Evolutionary conservation across 1,140 invertebrate species (phyloP).

Genomic region (Centruroides sculpturatus): DNA sequence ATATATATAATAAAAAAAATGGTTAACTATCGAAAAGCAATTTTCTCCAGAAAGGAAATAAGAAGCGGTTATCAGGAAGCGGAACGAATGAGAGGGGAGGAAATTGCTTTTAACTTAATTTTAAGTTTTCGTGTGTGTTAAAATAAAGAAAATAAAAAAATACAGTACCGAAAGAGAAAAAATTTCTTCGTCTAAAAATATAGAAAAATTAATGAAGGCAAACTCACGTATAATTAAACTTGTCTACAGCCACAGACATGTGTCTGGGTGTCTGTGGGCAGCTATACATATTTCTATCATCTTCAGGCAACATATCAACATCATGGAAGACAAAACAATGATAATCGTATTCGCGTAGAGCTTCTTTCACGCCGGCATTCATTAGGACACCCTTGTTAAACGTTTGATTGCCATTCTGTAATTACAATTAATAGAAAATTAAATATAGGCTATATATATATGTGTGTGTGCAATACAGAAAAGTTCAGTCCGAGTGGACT

Average conservation of each 20-base stretch:
- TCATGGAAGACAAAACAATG: constrained; percentile 89
- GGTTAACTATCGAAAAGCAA: no score
- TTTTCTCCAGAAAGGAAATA: no score
- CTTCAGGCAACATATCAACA: constrained; percentile 84
- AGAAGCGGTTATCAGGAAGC: no score
- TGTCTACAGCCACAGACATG: constrained; percentile 86
- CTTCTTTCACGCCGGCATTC: constrained; percentile 74
- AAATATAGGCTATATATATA: not conserved
- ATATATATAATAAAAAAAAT: no score
- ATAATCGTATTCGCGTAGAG: constrained; percentile 44
- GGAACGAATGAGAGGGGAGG: no score
- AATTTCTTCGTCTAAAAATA: constrained; percentile 1
- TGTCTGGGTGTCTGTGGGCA: constrained; percentile 81
- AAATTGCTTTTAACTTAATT: no score
- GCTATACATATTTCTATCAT: constrained; percentile 75
- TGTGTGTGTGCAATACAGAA: no score
- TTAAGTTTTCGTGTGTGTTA: not conserved
- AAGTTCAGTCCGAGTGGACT: no score
- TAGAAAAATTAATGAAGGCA: not conserved
- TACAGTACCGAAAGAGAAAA: not conserved
- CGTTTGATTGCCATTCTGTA: constrained; percentile 36
- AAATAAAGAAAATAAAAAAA: not conserved
- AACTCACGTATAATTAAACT: constrained; percentile 60
- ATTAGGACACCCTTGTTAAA: constrained; percentile 89
- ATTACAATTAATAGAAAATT: not conserved